Evolutionary conservation across 2,888 invertebrate genomes (phyloP).

Genomic region (Euzophera pinguis): DNA sequence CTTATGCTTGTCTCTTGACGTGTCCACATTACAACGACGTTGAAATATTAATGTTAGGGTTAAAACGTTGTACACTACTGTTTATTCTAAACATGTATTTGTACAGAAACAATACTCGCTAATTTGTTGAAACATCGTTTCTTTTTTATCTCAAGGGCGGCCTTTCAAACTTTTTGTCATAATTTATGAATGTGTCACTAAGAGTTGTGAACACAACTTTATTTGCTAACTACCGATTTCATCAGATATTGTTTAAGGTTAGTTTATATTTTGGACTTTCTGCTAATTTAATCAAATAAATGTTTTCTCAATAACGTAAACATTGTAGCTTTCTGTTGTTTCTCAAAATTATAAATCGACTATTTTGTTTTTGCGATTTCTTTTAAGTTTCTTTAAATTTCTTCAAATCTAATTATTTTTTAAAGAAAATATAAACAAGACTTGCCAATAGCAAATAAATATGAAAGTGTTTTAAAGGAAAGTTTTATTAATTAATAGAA

Average conservation of each 20-base stretch:
- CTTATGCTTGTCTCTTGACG: constrained; percentile 19
- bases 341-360: no score
- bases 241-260: neutral
- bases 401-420: neutral
- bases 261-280: no score
- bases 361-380: no score
- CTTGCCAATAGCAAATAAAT: neutral
- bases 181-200: constrained; percentile 4
- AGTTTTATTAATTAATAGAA: neutral
- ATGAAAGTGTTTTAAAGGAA: neutral
- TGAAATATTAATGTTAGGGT: constrained; percentile 63
- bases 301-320: no score
- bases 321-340: no score
- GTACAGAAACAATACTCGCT: constrained; percentile 47
- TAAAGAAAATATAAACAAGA: neutral
- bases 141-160: constrained; percentile 13
- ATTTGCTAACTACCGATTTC: neutral
- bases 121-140: constrained; percentile 41
- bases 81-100: constrained; percentile 40
- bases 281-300: no score
- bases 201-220: neutral
- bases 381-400: no score
- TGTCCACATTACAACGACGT: constrained; percentile 43
- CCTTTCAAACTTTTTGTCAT: neutral
- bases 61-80: constrained; percentile 49